phyloP scores from a whole-genome alignment of 2,797 vertebrate genomes.

The Melopsittacus undulatus region DNA sequence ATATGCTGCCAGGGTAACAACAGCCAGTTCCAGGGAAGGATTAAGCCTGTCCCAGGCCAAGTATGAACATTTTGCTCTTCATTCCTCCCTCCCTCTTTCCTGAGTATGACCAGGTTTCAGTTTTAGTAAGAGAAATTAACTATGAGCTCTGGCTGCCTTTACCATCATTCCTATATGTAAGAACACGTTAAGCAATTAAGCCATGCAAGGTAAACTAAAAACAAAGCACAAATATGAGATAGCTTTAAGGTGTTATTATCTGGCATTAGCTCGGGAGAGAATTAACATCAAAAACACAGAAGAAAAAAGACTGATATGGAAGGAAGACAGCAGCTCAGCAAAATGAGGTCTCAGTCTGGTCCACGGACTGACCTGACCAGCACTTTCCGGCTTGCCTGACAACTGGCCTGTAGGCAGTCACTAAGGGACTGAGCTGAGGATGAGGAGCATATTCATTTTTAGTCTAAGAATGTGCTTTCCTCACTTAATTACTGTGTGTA shows the following conservation, averaged over 20 bases:
- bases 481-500: neutral
- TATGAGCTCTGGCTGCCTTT: neutral
- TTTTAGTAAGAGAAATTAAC: neutral
- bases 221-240: neutral
- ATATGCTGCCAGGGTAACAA: neutral
- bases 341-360: neutral
- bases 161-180: neutral
- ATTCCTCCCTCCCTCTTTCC: neutral
- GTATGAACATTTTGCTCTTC: neutral
- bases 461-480: neutral
- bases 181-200: neutral
- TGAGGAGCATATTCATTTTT: neutral
- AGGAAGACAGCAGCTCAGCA: neutral
- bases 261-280: neutral
- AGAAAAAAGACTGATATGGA: neutral
- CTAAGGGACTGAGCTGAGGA: neutral
- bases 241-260: neutral
- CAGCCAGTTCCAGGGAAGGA: neutral
- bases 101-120: neutral
- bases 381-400: neutral
- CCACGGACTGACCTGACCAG: neutral
- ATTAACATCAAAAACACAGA: neutral
- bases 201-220: neutral
- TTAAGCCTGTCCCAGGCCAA: neutral
- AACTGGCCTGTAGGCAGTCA: neutral